Base-by-base conservation (phyloP, 2,113 vertebrate species). In the Balaeniceps rex region DNA sequence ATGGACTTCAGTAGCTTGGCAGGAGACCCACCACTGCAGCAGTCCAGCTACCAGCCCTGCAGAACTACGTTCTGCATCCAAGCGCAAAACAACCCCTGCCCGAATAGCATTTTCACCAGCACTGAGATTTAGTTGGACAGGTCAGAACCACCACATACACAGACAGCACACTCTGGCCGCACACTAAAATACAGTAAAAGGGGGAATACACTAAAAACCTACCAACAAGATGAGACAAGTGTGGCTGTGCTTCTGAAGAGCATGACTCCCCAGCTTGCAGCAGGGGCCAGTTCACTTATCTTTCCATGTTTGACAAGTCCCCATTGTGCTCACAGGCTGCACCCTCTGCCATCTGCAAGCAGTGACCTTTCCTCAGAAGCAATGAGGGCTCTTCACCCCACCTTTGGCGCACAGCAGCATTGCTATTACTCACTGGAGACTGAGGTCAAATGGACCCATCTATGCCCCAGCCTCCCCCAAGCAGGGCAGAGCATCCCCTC, bases 41-140 rank as follows among this genome's bases (percentile, higher is more conserved):
- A 85, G 57, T n/a, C 25, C 49, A 71, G 33, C 29, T 49, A 11
- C 18, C 11, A 15, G n/a, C 51, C 40, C 34, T 44, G 52, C 34
- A 75, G 52, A 49, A 19, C n/a, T 15, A 1, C 1, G 0, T 64
- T 29, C 38, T 33, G 12, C 23, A 49, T 31, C 11, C 9, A 8
- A 23, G 12, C 9, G 33, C 60, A 63, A 22, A 70, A 9, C 13
- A 5, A 7, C 25, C 21, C 24, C 19, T 14, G 18, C 44, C 22
- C 22, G 14, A 44, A 42, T 2, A 46, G 46, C 46, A 18, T 17
- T 57, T 65, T 26, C 47, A 47, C 14, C 86, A 78, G 74, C 63
- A 18, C 58, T 14, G 3, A 21, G 40, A 23, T 63, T 38, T 24
- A n/a, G 8, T 14, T 34, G 63, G 49, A 42, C 4, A 33, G 40